Base-by-base conservation (phyloP, 2,113 vertebrate genomes). In the Archocentrus centrarchus region DNA sequence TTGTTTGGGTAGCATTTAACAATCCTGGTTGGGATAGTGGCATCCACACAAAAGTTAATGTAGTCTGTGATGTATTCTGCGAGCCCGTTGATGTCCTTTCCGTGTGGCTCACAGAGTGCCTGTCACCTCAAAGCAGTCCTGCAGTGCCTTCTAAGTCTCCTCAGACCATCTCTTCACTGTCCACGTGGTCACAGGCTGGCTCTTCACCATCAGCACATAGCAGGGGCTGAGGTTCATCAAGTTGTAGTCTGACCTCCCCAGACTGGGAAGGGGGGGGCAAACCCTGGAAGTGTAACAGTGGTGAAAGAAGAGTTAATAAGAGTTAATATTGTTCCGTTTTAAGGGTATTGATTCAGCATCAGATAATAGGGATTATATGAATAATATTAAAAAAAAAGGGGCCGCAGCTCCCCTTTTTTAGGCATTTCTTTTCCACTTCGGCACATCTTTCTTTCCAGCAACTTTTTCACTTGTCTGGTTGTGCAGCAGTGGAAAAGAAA, bases 351-450 rank as follows among this genome's bases (percentile, higher is more conserved):
- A 70, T 18, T 73, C 3, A 32, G 44, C 27, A 32, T 53, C 53
- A 55, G 7, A 20, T 9, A 55, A 35, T 35, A 35, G 35, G 35
- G 35, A 35, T 35, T 35, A 27, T 27, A 27, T 35, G 6, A 17
- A 17, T 50, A 15, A 8, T 6, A 50, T 18, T 24, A 8, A 70
- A 32, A 73, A 70, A 32, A 73, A 24, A 73, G 66, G 11, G 53
- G 66, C 47, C 50, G 41, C 41, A 0, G 13, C 13, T 15, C n/a
- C 64, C 27, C 41, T 32, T 50, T 73, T 17, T 70, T 32, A 32
- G 17, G 0, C 3, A 0, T 73, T 55, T 53, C 11, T 9, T 59
- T 59, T 30, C 22, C 62, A 11, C 59, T 44, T 59, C n/a, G 10
- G 32, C 3, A 53, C 1, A 55, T 41, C n/a, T 85, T 30, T 24